Evolutionary conservation across 2,797 vertebrate species (phyloP).

Genomic region (Molossus alvarezi): DNA sequence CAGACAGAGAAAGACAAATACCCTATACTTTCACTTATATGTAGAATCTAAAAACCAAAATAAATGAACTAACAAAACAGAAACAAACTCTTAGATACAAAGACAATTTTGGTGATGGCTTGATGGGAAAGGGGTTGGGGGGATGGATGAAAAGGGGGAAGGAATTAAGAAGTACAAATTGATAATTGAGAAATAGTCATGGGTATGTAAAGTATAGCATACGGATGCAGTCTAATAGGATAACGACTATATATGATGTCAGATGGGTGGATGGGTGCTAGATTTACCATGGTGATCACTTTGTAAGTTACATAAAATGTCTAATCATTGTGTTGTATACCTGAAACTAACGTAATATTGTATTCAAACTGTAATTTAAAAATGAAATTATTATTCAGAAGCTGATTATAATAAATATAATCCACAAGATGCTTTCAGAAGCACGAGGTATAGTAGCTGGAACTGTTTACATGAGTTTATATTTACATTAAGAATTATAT

Average conservation of each 20-base stretch:
- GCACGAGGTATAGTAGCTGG: not conserved
- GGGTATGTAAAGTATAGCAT: not conserved
- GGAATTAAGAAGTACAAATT: not conserved
- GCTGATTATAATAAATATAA: not conserved
- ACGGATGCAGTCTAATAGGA: not conserved
- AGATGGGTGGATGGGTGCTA: not conserved
- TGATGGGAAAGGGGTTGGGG: not conserved
- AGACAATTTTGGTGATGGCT: not conserved
- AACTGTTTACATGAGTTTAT: not conserved
- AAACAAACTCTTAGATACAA: no score
- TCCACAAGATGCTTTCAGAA: constrained; percentile 28
- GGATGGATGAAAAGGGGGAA: not conserved
- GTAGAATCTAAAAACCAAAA: no score
- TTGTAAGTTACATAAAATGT: not conserved
- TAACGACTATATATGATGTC: not conserved
- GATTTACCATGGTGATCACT: not conserved
- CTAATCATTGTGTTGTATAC: not conserved
- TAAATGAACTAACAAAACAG: no score
- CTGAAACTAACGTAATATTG: not conserved
- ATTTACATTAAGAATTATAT: constrained; percentile 68
- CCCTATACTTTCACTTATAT: no score
- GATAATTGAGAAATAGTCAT: not conserved
- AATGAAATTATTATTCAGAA: not conserved
- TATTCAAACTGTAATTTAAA: not conserved
- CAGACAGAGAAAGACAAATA: no score